Evolutionary conservation across 1,140 invertebrate species (phyloP).

Genomic region (Eurosta solidaginis): DNA sequence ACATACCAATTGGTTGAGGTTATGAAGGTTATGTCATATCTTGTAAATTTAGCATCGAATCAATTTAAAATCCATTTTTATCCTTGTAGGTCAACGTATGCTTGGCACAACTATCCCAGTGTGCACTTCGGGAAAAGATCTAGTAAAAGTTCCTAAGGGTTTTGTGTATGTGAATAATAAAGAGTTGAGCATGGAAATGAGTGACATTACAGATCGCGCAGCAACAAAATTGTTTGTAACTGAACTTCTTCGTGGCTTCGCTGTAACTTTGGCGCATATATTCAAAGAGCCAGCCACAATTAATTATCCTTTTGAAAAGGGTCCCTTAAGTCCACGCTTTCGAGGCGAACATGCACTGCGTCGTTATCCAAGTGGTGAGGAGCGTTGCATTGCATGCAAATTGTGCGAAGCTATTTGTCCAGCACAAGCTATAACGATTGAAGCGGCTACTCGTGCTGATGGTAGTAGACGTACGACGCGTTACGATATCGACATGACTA

Average conservation of each 20-base stretch:
- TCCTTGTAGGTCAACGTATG: slow-evolving; percentile 54
- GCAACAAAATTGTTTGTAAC: slow-evolving; percentile 73
- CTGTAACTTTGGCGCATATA: slow-evolving; percentile 78
- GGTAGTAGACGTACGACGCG: slow-evolving; percentile 94
- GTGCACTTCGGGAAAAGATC: slow-evolving; percentile 45
- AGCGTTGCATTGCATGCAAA: slow-evolving; percentile 98
- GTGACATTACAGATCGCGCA: slow-evolving; percentile 72
- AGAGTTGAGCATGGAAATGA: slow-evolving; percentile 68
- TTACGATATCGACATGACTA: slow-evolving; percentile 99
- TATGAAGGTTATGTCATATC: slow-evolving; percentile 21
- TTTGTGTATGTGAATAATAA: slow-evolving; percentile 69
- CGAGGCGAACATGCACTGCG: slow-evolving; percentile 95
- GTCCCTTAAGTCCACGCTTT: slow-evolving; percentile 93
- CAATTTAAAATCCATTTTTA: neutral
- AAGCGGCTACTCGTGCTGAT: slow-evolving; percentile 94
- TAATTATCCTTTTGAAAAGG: slow-evolving; percentile 99
- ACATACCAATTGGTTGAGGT: neutral
- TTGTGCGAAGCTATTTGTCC: slow-evolving; percentile 98
- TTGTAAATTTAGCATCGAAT: neutral
- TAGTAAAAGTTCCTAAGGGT: slow-evolving; percentile 58
- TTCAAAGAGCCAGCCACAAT: slow-evolving; percentile 98
- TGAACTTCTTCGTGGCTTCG: slow-evolving; percentile 77
- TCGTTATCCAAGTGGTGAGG: slow-evolving; percentile 96
- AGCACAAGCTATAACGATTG: slow-evolving; percentile 98
- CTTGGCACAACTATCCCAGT: slow-evolving; percentile 43